Evolutionary conservation across 2,888 invertebrate species (phyloP).

Genomic region (Hydriomena furcata): DNA sequence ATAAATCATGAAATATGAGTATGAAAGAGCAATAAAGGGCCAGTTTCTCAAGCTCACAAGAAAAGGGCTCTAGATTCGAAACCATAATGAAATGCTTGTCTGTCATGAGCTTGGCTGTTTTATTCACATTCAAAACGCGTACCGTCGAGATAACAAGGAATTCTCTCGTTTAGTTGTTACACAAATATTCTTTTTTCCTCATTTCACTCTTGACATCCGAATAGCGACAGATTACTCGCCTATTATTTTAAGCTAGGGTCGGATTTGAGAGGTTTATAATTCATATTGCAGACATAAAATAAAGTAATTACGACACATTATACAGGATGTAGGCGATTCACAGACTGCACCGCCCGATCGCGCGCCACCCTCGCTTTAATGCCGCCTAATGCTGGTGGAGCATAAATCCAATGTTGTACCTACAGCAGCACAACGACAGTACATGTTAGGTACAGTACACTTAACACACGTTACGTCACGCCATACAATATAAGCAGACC

Average conservation of each 20-base stretch:
- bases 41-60: not conserved
- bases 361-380: too few relatives aligned
- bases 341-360: too few relatives aligned
- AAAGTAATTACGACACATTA: too few relatives aligned
- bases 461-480: too few relatives aligned
- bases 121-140: conserved; percentile 20
- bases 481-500: too few relatives aligned
- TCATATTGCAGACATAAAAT: too few relatives aligned
- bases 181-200: conserved; percentile 18
- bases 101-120: conserved; percentile 10
- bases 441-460: too few relatives aligned
- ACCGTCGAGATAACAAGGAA: conserved; percentile 19
- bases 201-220: conserved; percentile 22
- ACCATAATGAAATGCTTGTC: conserved; percentile 14
- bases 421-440: too few relatives aligned
- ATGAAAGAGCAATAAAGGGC: not conserved
- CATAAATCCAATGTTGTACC: too few relatives aligned
- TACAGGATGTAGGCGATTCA: too few relatives aligned
- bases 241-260: conserved; percentile 18
- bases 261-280: not conserved
- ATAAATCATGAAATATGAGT: not conserved
- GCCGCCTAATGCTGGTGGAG: too few relatives aligned
- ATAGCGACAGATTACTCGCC: conserved; percentile 22
- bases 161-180: conserved; percentile 20
- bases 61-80: not conserved